Conservation (phyloP, 1,140 invertebrate species). For the Musca domestica region DNA sequence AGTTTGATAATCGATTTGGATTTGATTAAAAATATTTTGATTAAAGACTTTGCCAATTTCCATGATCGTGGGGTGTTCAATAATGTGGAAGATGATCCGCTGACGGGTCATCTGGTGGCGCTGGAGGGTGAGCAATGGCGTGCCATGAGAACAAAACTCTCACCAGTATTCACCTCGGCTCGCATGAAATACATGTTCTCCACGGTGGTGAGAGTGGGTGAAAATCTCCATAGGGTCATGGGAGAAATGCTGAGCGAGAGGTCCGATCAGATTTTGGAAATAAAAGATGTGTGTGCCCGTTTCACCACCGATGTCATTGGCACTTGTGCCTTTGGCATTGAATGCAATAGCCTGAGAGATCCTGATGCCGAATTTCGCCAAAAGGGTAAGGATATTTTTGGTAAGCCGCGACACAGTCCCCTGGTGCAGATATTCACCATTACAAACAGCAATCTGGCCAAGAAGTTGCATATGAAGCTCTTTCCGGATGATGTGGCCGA, state of each 20-base stretch:
- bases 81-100: conserved; percentile 55
- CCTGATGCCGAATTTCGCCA: conserved; percentile 56
- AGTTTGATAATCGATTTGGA: conserved; percentile 56
- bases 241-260: conserved; percentile 33
- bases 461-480: conserved; percentile 33
- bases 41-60: conserved; percentile 61
- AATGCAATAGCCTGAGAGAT: conserved; percentile 19
- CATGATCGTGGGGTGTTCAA: conserved; percentile 54
- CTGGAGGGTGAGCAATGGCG: conserved; percentile 59
- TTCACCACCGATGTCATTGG: conserved; percentile 66
- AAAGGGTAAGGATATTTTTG: conserved; percentile 47
- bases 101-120: conserved; percentile 54
- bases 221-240: conserved; percentile 45
- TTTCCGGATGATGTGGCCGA: conserved; percentile 43
- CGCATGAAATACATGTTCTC: conserved; percentile 62
- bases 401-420: conserved; percentile 30
- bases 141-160: conserved; percentile 56
- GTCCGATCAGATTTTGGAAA: conserved; percentile 31
- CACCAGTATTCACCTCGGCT: conserved; percentile 60
- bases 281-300: conserved; percentile 52
- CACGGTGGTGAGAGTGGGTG: conserved; percentile 43
- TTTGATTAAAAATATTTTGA: conserved; percentile 61
- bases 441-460: conserved; percentile 36
- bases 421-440: conserved; percentile 39
- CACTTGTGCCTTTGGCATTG: conserved; percentile 27